phyloP scores from a whole-genome alignment of 2,888 invertebrate genomes.

The Cheilosia vulpina region DNA sequence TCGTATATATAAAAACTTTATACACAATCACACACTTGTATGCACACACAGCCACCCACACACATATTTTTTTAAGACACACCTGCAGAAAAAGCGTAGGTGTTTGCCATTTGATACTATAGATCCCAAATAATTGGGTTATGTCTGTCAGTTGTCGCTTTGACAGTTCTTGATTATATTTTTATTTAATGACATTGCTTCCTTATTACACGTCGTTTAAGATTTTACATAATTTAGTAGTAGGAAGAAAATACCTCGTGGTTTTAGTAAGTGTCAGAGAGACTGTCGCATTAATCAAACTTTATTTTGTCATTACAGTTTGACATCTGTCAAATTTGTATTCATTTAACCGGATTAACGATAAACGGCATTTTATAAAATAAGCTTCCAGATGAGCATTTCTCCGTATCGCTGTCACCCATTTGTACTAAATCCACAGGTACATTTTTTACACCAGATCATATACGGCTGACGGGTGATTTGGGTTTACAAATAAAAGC shows the following conservation, averaged over 20 bases:
- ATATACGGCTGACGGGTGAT: no score
- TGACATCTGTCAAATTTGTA: no score
- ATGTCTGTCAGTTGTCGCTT: constrained; percentile 28
- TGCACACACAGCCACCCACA: constrained; percentile 22
- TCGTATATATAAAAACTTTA: constrained; percentile 10
- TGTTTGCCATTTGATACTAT: constrained; percentile 67
- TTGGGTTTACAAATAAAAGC: no score
- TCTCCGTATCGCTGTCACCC: no score
- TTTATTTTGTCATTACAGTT: no score
- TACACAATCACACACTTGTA: constrained; percentile 18
- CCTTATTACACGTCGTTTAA: neutral
- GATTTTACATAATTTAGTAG: neutral
- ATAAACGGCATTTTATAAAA: no score
- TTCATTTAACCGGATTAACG: no score
- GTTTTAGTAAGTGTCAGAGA: no score
- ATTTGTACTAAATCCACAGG: no score
- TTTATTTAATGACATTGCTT: neutral
- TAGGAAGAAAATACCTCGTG: neutral
- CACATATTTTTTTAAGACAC: constrained; percentile 19
- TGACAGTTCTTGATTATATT: neutral
- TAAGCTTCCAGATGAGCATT: no score
- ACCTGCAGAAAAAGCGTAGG: constrained; percentile 66
- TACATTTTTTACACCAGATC: no score
- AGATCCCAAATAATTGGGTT: constrained; percentile 60
- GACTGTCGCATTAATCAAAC: no score